These are phyloP conservation scores for Colostygia pectinataria DNA, from an alignment of 2,888 invertebrate genomes.

Conservation along the genomic window DNA sequence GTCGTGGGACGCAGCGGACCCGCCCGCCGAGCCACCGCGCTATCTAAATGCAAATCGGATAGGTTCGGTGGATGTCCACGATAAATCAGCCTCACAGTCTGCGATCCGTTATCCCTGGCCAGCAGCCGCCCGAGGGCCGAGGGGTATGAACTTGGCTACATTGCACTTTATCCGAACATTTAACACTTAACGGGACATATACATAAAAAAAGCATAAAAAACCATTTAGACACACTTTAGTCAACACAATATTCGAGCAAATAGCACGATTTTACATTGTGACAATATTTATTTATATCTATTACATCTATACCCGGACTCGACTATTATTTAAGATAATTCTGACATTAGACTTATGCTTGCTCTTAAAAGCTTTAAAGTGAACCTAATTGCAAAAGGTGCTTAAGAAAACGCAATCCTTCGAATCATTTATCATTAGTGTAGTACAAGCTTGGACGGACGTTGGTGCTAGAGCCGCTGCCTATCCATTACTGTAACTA, in stretches of 20 bases:
- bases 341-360: constrained; percentile 47
- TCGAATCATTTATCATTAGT: constrained; percentile 54
- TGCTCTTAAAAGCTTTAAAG: constrained; percentile 42
- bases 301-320: constrained; percentile 31
- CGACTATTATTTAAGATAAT: constrained; percentile 44
- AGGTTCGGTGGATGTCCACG: constrained; percentile 76
- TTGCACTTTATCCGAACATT: constrained; percentile 13
- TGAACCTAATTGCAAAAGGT: constrained; percentile 48
- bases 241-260: not conserved
- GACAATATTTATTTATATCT: constrained; percentile 19
- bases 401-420: constrained; percentile 52
- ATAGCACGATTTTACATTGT: constrained; percentile 16
- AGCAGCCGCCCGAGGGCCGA: constrained; percentile 43
- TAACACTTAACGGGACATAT: constrained; percentile 1
- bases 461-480: constrained; percentile 30
- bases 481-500: constrained; percentile 40
- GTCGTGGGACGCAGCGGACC: constrained; percentile 37
- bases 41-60: constrained; percentile 83
- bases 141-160: constrained; percentile 33
- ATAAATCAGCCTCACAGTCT: constrained; percentile 73
- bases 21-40: constrained; percentile 54
- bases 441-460: constrained; percentile 43
- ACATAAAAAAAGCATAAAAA: no score
- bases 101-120: constrained; percentile 60
- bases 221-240: no score